Evolutionary conservation across 2,797 vertebrate genomes (phyloP).

Genomic region (Cyclura pinguis): DNA sequence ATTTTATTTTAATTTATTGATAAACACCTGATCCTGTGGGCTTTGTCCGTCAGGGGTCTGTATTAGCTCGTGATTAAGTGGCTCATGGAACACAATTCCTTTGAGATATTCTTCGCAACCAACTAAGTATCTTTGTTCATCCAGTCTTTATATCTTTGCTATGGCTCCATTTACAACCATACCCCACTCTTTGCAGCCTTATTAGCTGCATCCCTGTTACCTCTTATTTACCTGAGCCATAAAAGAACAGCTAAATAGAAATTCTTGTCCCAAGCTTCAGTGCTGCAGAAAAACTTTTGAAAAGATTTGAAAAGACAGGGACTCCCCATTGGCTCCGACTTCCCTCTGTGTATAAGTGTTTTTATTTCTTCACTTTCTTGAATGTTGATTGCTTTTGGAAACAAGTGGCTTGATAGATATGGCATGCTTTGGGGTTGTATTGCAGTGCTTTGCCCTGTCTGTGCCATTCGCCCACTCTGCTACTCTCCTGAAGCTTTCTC

Average conservation of each 20-base stretch:
- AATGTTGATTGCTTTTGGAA: slow-evolving; percentile 19
- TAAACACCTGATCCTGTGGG: not conserved
- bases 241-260: not conserved
- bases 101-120: not conserved
- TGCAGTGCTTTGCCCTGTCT: slow-evolving; percentile 1
- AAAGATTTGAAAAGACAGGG: not conserved
- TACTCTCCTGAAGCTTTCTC: not conserved
- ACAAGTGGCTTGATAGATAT: not conserved
- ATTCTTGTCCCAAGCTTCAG: not conserved
- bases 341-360: slow-evolving; percentile 20
- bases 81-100: not conserved
- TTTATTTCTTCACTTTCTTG: slow-evolving; percentile 17
- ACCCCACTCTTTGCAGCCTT: too few species aligned
- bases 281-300: not conserved
- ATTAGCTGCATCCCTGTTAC: not conserved
- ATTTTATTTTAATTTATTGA: too few species aligned
- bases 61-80: not conserved
- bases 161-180: not conserved
- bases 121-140: not conserved
- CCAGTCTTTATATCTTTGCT: not conserved
- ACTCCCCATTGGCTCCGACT: slow-evolving; percentile 20
- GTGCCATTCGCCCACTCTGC: not conserved
- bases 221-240: not conserved
- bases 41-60: not conserved
- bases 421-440: not conserved